Base-by-base conservation (phyloP, 1,140 invertebrate species). In the Drosophila bipectinata region DNA sequence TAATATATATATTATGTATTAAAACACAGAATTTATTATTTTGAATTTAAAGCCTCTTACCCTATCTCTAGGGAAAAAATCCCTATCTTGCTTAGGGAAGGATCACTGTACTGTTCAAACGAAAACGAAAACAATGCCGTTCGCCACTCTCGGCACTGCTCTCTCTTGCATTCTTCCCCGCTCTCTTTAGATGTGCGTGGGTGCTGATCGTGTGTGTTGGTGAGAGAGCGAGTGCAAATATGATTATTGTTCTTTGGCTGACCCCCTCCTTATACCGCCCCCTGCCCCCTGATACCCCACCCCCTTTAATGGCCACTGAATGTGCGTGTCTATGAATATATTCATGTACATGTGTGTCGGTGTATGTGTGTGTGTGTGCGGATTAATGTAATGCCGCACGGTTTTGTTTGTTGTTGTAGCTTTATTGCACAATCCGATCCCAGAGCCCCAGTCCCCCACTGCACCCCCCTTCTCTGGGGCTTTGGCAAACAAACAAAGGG, bases 391-490 rank as follows among this genome's bases (percentile, higher is more conserved):
- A 76, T 61, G 47, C 77, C 75, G 79, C 34, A 37, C 34, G 41
- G 41, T 14, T 85, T 74, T 73, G 67, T 84, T 84, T 84, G 67
- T 85, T 84, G 69, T 85, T 80, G 61, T 79, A 71, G 81, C 71
- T 85, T 85, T 80, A 84, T 84, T 84, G 81, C 81, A 84, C 77
- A 84, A 84, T 84, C 80, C 71, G 14, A 52, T 52, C 44, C 59
- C 59, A 56, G 56, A 49, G 60, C 81, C 73, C 57, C 74, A 60
- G 26, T 44, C 44, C 21, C 47, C 45, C 63, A 51, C 32, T n/a
- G 24, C 18, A 14, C 26, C 26, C 14, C 28, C 41, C 15, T 10
- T n/a, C 10, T 1, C 6, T 30, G 44, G 26, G 55, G 37, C 39
- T 18, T 52, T 52, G 60, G 32, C 57, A 55, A 64, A 60, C 41